These are phyloP conservation scores for Rhinogobio ventralis DNA, from an alignment of 2,797 vertebrate genomes.

Conservation along the genomic window DNA sequence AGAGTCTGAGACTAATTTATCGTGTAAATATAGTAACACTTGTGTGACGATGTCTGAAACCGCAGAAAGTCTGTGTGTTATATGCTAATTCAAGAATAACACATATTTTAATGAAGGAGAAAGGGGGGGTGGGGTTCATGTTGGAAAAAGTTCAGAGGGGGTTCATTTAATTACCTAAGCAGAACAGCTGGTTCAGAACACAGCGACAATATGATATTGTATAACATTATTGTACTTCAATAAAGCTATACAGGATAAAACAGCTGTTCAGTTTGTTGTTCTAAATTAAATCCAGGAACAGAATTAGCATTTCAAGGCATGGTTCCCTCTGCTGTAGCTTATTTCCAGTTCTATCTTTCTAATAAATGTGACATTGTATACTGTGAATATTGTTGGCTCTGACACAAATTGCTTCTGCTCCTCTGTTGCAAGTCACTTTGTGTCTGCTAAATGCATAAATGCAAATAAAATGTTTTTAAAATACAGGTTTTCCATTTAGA, in stretches of 20 bases:
- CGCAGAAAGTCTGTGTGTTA: not conserved
- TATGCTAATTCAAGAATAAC: conserved; percentile 17
- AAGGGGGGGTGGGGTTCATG: not conserved
- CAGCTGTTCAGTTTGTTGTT: conserved; percentile 4
- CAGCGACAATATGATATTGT: conserved; percentile 5
- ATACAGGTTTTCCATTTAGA: not conserved
- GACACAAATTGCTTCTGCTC: not conserved
- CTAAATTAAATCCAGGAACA: not conserved
- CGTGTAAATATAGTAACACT: not conserved
- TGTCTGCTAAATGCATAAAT: not conserved
- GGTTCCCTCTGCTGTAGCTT: not conserved
- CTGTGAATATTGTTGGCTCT: not conserved
- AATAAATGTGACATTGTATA: not conserved
- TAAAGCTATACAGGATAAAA: not conserved
- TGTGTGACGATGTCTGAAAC: not conserved
- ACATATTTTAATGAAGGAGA: not conserved
- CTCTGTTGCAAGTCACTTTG: not conserved
- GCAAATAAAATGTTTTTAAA: not conserved
- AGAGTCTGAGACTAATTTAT: not conserved
- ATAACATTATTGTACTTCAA: not conserved
- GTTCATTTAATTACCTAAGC: conserved; percentile 18
- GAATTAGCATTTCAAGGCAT: not conserved
- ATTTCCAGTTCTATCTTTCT: not conserved
- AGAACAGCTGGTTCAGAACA: conserved; percentile 26
- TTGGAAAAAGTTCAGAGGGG: conserved; percentile 22